Evolutionary conservation across 1,140 invertebrate genomes (phyloP).

Genomic region (Pteromalus puparum): DNA sequence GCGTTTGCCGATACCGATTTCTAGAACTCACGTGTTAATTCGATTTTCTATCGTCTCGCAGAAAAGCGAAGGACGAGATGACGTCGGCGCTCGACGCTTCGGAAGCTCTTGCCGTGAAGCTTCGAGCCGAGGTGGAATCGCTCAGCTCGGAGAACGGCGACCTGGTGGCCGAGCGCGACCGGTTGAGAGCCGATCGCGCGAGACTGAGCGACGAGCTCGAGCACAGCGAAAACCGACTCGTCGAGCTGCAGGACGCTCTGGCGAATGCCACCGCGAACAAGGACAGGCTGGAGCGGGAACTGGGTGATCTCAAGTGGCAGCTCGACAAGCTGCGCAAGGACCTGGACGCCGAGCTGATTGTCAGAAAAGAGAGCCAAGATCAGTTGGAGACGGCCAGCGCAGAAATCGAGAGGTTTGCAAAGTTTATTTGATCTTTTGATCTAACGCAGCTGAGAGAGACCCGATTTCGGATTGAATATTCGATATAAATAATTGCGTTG

Average conservation of each 20-base stretch:
- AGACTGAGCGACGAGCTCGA: neutral
- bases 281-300: constrained; percentile 39
- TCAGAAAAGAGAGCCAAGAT: constrained; percentile 22
- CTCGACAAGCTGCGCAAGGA: constrained; percentile 45
- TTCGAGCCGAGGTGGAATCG: too few species aligned
- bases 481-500: neutral
- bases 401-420: neutral
- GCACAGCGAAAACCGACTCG: neutral
- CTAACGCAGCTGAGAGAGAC: neutral
- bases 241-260: neutral
- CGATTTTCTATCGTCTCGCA: too few species aligned
- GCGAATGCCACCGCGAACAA: constrained; percentile 13
- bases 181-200: neutral
- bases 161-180: too few species aligned
- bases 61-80: too few species aligned
- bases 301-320: constrained; percentile 44
- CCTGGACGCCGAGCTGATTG: constrained; percentile 23
- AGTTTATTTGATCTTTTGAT: neutral
- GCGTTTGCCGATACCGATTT: too few species aligned
- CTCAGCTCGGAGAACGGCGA: too few species aligned
- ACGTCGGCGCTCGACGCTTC: too few species aligned
- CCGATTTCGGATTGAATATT: neutral
- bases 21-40: too few species aligned
- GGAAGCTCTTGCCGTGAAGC: too few species aligned
- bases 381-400: constrained; percentile 30